Evolutionary conservation across 2,797 vertebrate genomes (phyloP), one percentile per base, ranked within the genome.

Genomic region (Limnodromus scolopaceus): DNA sequence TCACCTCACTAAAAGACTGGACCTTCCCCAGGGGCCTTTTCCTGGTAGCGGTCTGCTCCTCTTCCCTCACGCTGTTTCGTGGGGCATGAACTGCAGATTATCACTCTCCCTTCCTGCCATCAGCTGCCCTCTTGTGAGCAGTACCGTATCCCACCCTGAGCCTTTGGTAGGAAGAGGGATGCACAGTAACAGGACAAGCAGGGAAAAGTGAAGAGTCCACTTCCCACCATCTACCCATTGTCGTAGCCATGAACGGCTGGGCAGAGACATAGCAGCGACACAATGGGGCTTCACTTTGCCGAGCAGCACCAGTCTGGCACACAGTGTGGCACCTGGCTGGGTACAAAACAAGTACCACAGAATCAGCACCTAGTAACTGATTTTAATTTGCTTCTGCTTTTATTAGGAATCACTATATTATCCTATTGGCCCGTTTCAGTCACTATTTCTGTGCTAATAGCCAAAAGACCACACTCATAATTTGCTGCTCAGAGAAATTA

Each of bases 31-130:
- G 66, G 8, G 11, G 39, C 24, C 16, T 82, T 75, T 84, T 81
- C 53, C 39, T 2, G 0, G 2, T 13, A 51, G 22, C 24, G 27
- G 7, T 39, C 55, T 74, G 20, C 24, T 89, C 5, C 1, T 34
- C 27, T 87, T 38, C 54, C 49, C 34, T 85, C 48, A 4, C 13
- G 41, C 39, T 43, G 32, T 72, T 64, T 30, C 18, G 14, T 25
- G 48, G 10, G 18, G 12, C 53, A 78, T 4, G n/a, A 66, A 23
- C 15, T 5, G 10, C 64, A 84, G 65, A 66, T 28, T n/a, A n/a
- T n/a, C 23, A 8, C 10, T 45, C 18, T 57, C 11, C 46, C 30
- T 74, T 74, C 61, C 49, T 76, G 41, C 36, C 65, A 68, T 60
- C 60, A 86, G n/a, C 19, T 77, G 32, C 30, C n/a, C 34, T 61